Percentiles rank a stretch among this genome's conserved stretches.
Conservation (phyloP, 2,888 invertebrate species). For the Ichneumoninae sp. region DNA sequence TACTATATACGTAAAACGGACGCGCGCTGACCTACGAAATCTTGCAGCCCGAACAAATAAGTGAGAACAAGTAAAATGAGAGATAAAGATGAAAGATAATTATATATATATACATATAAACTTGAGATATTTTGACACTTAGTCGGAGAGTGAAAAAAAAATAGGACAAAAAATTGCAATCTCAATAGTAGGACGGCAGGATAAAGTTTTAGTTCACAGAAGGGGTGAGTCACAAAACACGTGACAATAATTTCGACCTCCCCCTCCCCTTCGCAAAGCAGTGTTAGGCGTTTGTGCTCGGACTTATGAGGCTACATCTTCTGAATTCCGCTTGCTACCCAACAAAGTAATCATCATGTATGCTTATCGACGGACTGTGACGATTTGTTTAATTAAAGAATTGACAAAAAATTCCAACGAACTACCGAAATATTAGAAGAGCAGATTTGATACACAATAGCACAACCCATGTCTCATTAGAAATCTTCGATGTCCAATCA, state of each 20-base stretch:
- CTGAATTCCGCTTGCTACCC: neutral
- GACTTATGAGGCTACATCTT: constrained; percentile 23
- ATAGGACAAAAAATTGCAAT: constrained; percentile 3
- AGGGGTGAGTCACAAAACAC: neutral
- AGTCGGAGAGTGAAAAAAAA: constrained; percentile 29
- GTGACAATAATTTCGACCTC: neutral
- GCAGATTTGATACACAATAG: neutral
- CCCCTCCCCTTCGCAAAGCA: neutral
- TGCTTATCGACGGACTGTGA: neutral
- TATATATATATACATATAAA: constrained; percentile 28
- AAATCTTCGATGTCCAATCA: neutral
- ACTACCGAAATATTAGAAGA: neutral
- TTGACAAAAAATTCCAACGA: neutral
- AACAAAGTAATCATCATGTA: neutral
- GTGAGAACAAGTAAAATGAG: constrained; percentile 21
- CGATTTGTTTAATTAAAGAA: neutral
- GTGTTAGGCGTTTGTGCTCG: neutral
- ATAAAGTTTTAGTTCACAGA: constrained; percentile 4
- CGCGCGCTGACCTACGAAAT: constrained; percentile 49
- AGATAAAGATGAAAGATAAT: constrained; percentile 14
- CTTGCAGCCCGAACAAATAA: constrained; percentile 9
- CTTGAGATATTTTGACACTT: constrained; percentile 34
- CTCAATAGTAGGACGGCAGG: constrained; percentile 9
- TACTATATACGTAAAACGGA: neutral
- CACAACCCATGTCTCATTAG: no score